Evolutionary conservation across 30 jellyfish, hydroid and myxozoan species (phyloP).

Genomic region (Aurelia sp.): DNA sequence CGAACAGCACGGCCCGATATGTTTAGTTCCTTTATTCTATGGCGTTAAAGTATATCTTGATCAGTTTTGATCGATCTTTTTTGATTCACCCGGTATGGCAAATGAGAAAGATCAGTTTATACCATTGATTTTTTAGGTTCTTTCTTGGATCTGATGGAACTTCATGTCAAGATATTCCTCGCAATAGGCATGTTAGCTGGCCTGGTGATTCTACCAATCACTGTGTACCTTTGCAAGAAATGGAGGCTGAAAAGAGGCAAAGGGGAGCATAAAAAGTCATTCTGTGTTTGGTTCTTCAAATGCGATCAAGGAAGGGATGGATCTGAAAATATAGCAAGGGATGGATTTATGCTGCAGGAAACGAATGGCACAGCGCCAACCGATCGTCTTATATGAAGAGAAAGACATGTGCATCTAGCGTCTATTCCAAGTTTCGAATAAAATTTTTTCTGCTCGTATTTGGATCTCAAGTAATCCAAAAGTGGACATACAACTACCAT

Average conservation of each 20-base stretch:
- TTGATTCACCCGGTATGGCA: too few species aligned
- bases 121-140: slow-evolving; percentile 28
- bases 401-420: background rate
- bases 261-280: slow-evolving; percentile 21
- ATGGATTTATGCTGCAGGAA: background rate
- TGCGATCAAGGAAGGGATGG: slow-evolving; percentile 51
- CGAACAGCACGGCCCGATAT: too few species aligned
- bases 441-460: background rate
- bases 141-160: slow-evolving; percentile 48
- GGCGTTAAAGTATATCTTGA: too few species aligned
- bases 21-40: too few species aligned
- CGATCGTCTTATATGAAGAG: slow-evolving; percentile 4
- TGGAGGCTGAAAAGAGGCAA: slow-evolving; percentile 32
- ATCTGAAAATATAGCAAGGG: background rate
- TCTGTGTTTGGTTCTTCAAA: slow-evolving; percentile 58
- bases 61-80: too few species aligned
- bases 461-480: too few species aligned
- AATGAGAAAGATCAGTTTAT: too few species aligned
- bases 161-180: slow-evolving; percentile 13
- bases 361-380: slow-evolving; percentile 20
- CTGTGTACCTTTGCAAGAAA: background rate
- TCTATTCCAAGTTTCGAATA: background rate
- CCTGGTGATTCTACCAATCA: slow-evolving; percentile 32
- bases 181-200: slow-evolving; percentile 33
- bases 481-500: too few species aligned